Percentiles rank a stretch among this genome's conserved stretches.
These are phyloP conservation scores for Neoitamus cyanurus DNA, from an alignment of 2,888 invertebrate genomes.

Conservation along the genomic window DNA sequence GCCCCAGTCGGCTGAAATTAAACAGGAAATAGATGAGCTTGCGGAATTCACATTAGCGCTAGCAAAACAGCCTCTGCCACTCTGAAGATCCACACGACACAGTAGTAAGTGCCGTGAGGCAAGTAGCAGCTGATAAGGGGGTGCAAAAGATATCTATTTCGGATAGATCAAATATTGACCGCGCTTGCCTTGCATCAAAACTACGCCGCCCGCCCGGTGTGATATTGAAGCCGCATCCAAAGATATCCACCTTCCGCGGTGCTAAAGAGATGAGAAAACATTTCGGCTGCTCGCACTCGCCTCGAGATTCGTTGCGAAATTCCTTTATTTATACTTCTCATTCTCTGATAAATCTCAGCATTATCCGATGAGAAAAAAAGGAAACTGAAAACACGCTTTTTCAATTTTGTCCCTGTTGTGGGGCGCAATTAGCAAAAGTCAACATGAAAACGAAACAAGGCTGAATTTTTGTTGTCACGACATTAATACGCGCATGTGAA, in stretches of 20 bases:
- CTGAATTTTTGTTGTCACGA: not conserved
- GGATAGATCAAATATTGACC: not conserved
- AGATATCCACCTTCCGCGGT: not conserved
- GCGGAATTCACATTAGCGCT: conserved; percentile 1
- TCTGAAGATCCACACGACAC: not conserved
- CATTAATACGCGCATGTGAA: conserved; percentile 15
- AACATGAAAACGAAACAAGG: conserved; percentile 29
- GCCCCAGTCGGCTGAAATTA: not conserved
- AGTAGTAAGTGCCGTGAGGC: not conserved
- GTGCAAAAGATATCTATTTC: not conserved
- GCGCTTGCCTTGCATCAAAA: not conserved
- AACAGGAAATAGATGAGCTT: conserved; percentile 29
- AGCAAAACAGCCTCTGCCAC: not conserved
- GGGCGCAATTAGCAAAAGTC: conserved; percentile 30
- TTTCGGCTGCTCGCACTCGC: not conserved
- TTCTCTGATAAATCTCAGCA: not conserved
- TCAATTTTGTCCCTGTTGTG: conserved; percentile 1
- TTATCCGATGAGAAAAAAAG: not conserved
- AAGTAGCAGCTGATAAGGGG: not conserved
- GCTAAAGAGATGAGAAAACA: not conserved
- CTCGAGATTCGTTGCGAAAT: not conserved
- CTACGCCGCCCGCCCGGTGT: not conserved
- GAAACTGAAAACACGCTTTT: not conserved
- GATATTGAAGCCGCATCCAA: not conserved
- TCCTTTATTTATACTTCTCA: not conserved